Conservation (phyloP, 1,140 invertebrate genomes). For the Ceratina calcarata region DNA sequence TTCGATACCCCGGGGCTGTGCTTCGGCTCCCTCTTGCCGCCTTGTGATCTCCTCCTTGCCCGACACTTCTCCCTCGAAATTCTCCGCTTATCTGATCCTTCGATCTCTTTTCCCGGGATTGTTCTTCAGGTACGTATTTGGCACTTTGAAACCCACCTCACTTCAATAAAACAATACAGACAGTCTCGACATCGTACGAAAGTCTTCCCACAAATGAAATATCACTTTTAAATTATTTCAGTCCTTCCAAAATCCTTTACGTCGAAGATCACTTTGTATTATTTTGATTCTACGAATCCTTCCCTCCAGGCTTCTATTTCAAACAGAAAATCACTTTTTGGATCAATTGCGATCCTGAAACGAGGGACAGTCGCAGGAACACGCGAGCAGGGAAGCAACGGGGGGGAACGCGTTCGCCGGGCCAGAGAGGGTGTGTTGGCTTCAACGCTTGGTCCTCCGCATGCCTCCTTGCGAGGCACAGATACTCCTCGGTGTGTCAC, state of each 20-base stretch:
- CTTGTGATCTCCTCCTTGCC: conserved; percentile 36
- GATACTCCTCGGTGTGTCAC: conserved; percentile 46
- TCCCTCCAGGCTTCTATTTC: neutral
- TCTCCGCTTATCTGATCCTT: conserved; percentile 21
- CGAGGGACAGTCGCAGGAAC: too few species aligned
- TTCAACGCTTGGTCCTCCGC: conserved; percentile 43
- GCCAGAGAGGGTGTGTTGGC: conserved; percentile 34
- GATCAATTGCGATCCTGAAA: neutral
- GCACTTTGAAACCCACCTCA: neutral
- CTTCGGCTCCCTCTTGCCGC: conserved; percentile 31
- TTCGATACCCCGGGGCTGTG: conserved; percentile 50
- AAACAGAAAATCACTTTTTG: too few species aligned
- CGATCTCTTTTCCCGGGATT: conserved; percentile 12
- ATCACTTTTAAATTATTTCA: neutral
- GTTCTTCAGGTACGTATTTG: too few species aligned
- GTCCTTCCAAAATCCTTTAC: neutral
- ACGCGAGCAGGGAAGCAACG: neutral
- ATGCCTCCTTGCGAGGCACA: conserved; percentile 21
- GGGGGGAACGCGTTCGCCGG: conserved; percentile 7
- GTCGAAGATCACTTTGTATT: neutral
- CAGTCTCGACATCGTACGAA: neutral
- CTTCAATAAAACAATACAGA: neutral
- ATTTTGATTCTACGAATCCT: too few species aligned
- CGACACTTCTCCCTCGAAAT: conserved; percentile 33
- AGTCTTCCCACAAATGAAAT: neutral